These are phyloP conservation scores for Chamaedrilus cognettii DNA, from an alignment of 2,888 invertebrate genomes.

Conservation along the genomic window DNA sequence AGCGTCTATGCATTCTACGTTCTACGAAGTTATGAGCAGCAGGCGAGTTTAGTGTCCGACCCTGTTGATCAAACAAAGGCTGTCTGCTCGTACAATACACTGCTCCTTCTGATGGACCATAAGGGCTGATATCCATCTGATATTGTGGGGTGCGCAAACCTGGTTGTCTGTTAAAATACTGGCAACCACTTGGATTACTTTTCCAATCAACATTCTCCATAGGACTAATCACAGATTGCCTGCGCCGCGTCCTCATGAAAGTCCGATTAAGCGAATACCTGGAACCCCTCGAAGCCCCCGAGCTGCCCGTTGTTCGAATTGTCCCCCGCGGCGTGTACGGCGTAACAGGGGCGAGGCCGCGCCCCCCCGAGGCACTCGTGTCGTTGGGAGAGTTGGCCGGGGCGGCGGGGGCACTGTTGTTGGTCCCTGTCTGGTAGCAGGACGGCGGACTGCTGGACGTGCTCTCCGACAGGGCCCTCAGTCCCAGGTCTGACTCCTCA, in stretches of 20 bases:
- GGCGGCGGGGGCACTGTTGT: slow-evolving; percentile 1
- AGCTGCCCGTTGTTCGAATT: too few species aligned
- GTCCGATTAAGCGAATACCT: not conserved
- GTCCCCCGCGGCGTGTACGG: not conserved
- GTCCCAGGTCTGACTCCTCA: not conserved
- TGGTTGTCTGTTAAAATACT: not conserved
- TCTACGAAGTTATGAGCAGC: too few species aligned
- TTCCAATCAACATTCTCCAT: not conserved
- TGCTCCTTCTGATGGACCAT: too few species aligned
- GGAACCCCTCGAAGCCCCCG: too few species aligned
- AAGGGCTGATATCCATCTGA: not conserved
- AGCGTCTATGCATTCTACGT: too few species aligned
- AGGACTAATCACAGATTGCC: not conserved
- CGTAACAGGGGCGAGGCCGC: not conserved
- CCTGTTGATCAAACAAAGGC: too few species aligned
- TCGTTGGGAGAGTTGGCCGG: slow-evolving; percentile 16
- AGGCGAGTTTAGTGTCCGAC: too few species aligned
- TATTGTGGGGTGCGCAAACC: not conserved
- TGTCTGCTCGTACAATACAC: too few species aligned
- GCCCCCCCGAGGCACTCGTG: not conserved
- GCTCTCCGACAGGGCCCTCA: not conserved
- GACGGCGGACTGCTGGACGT: slow-evolving; percentile 16
- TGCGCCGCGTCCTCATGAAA: not conserved
- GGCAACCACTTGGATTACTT: not conserved
- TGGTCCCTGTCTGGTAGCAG: slow-evolving; percentile 9